Percentiles rank a stretch among this genome's conserved stretches.
phyloP scores from a whole-genome alignment of 2,113 vertebrate genomes.

The Neolamprologus toae region DNA sequence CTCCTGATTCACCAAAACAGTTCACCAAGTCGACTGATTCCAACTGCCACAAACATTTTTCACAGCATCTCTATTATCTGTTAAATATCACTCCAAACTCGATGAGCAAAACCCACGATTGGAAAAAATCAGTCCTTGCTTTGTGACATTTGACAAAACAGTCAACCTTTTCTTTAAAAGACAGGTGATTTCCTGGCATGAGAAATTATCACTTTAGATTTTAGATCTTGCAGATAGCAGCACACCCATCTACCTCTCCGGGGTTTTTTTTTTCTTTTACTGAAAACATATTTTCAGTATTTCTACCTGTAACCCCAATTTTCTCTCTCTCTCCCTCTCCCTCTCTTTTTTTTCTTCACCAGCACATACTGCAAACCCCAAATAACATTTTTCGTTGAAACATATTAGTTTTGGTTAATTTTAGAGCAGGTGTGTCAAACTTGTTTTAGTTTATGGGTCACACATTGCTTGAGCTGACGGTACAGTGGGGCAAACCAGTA shows the following conservation, averaged over 20 bases:
- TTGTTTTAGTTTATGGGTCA: neutral
- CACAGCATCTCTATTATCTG: neutral
- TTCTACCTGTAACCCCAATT: neutral
- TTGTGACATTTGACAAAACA: neutral
- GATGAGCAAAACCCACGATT: neutral
- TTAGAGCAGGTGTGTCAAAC: neutral
- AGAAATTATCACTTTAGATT: neutral
- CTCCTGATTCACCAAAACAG: neutral
- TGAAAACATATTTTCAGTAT: neutral
- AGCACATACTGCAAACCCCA: neutral
- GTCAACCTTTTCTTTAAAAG: neutral
- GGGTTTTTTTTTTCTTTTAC: neutral
- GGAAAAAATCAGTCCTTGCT: neutral
- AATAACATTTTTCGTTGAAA: neutral
- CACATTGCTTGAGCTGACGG: neutral
- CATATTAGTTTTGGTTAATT: neutral
- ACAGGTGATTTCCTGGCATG: neutral
- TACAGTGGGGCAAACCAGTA: neutral
- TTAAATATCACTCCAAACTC: neutral
- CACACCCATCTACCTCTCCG: accelerated
- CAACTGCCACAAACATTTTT: neutral
- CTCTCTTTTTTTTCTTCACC: neutral
- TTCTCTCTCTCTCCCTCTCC: neutral
- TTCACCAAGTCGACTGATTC: neutral
- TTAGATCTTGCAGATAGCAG: neutral